Conservation (phyloP, 2,797 vertebrate species). For the Sebastes cheni region DNA sequence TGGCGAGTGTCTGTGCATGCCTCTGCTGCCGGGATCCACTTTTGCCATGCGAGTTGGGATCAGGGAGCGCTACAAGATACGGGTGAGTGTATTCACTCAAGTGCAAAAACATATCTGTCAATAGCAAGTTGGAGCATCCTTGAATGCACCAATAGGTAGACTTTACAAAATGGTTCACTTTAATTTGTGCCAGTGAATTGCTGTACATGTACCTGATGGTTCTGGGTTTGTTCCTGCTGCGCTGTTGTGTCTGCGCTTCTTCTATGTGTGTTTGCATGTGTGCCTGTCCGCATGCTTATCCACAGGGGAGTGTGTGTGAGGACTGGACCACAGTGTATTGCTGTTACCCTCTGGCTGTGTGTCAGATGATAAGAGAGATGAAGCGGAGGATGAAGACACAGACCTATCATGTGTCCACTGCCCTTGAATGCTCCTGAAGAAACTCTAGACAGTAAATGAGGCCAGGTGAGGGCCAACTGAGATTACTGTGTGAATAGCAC, state of each 20-base stretch:
- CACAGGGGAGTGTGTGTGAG: conserved; percentile 82
- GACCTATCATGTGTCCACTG: conserved; percentile 80
- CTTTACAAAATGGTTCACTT: background rate
- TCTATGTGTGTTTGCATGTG: background rate
- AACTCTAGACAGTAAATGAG: conserved; percentile 14
- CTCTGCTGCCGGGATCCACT: conserved; percentile 86
- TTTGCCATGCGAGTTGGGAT: conserved; percentile 87
- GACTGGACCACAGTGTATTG: conserved; percentile 82
- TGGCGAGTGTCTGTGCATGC: conserved; percentile 86
- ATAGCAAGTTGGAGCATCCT: background rate
- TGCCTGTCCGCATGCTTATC: background rate
- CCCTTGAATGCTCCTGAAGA: conserved; percentile 74
- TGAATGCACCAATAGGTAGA: background rate
- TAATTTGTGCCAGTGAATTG: background rate
- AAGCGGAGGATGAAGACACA: conserved; percentile 81
- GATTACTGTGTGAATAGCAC: conserved; percentile 16
- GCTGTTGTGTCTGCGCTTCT: conserved; percentile 1
- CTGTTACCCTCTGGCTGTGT: conserved; percentile 86
- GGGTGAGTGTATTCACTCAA: conserved; percentile 72
- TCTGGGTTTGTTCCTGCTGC: background rate
- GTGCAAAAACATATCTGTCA: background rate
- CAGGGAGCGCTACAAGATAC: conserved; percentile 88
- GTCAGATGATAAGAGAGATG: conserved; percentile 87
- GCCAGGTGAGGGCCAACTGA: background rate
- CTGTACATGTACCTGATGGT: background rate